Evolutionary conservation across 2,797 vertebrate genomes (phyloP).

Genomic region (Liparis tanakae): DNA sequence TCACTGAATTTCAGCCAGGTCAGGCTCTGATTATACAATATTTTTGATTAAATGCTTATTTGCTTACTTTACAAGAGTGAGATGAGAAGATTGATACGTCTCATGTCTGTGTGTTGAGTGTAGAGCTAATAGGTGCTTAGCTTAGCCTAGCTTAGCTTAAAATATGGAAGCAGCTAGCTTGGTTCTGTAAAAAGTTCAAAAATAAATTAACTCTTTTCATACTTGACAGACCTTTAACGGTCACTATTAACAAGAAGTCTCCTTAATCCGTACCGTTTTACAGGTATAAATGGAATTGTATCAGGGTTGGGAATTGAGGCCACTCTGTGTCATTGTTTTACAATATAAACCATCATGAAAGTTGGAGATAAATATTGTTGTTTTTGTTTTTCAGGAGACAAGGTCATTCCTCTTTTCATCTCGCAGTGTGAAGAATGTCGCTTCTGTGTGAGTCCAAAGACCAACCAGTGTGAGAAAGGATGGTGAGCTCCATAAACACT

Average conservation of each 20-base stretch:
- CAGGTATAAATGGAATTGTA: too few relatives aligned
- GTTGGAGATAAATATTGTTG: background rate
- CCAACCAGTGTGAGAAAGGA: slow-evolving; percentile 91
- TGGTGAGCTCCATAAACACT: slow-evolving; percentile 80
- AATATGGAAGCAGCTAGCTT: background rate
- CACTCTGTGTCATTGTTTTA: background rate
- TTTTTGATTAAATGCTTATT: too few relatives aligned
- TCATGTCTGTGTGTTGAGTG: background rate
- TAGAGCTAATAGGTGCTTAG: background rate
- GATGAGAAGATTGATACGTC: background rate
- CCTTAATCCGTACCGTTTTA: too few relatives aligned
- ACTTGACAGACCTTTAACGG: too few relatives aligned
- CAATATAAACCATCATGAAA: background rate
- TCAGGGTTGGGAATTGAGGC: too few relatives aligned
- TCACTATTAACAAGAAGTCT: too few relatives aligned
- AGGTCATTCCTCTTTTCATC: slow-evolving; percentile 89
- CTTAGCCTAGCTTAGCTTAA: background rate
- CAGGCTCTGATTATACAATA: too few relatives aligned
- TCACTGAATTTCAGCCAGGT: too few relatives aligned
- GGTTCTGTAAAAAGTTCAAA: too few relatives aligned
- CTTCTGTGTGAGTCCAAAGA: slow-evolving; percentile 92
- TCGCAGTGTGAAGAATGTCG: slow-evolving; percentile 91
- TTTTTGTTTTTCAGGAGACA: slow-evolving; percentile 84
- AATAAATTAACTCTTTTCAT: too few relatives aligned
- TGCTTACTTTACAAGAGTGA: background rate